These are phyloP conservation scores for Globia sparganii DNA, from an alignment of 2,888 invertebrate genomes.

Conservation along the genomic window DNA sequence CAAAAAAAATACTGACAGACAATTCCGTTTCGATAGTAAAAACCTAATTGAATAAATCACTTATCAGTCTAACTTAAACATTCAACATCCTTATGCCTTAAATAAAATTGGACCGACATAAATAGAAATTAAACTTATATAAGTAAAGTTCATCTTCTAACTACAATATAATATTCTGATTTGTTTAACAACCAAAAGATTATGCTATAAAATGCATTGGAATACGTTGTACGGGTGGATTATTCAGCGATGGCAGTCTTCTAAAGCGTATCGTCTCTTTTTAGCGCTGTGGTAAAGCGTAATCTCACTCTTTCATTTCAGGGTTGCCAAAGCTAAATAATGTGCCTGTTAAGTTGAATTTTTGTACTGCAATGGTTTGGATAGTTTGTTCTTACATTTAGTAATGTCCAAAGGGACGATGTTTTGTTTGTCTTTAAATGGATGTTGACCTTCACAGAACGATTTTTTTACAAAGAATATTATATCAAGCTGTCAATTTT, in stretches of 20 bases:
- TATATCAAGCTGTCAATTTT: conserved; percentile 17
- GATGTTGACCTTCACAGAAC: conserved; percentile 48
- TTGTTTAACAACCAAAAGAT: conserved; percentile 63
- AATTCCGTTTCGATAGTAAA: conserved; percentile 37
- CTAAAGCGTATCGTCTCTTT: conserved; percentile 15
- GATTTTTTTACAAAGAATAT: conserved; percentile 12
- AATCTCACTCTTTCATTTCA: background rate
- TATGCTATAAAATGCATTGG: conserved; percentile 66
- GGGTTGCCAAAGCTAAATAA: conserved; percentile 52
- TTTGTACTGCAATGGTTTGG: conserved; percentile 71
- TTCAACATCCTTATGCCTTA: conserved; percentile 72
- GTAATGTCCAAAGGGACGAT: conserved; percentile 36
- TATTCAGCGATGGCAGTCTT: conserved; percentile 37
- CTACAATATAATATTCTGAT: conserved; percentile 57
- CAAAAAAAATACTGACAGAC: conserved; percentile 51
- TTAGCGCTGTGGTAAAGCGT: conserved; percentile 14
- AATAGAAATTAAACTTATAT: conserved; percentile 67
- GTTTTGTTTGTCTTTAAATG: conserved; percentile 56
- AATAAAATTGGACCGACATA: conserved; percentile 82
- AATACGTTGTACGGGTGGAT: conserved; percentile 52
- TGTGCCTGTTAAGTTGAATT: conserved; percentile 21
- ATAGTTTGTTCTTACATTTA: conserved; percentile 62
- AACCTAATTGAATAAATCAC: conserved; percentile 65
- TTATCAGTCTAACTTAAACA: conserved; percentile 77
- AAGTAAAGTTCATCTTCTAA: conserved; percentile 58